Base-by-base conservation (phyloP, 2,888 invertebrate genomes). In the Tromatobia lineatoria region DNA sequence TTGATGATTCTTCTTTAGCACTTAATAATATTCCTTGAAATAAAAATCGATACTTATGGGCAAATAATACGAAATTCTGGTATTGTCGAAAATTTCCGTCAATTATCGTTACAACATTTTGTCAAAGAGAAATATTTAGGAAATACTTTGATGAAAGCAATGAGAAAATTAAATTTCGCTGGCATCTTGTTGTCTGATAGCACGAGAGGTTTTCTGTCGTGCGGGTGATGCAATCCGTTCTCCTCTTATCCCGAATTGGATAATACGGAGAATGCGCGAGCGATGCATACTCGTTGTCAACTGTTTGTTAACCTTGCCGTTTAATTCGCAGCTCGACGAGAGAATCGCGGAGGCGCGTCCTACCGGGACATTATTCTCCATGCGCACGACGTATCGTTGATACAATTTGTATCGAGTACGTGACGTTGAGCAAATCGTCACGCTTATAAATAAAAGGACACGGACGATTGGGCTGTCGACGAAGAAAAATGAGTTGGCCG, bases 291-390 rank as follows among this genome's bases (percentile, higher is more conserved):
- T 73, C 79, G 80, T 80, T 82, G 86, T 85, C 85, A 85, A 85
- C 84, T 87, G 82, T 85, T 81, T 83, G 82, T 87, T 85, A 85
- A 87, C 87, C 87, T 85, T 80, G 79, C 50, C 71, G 83, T 64
- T 78, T 71, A 66, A 83, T 85, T 84, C 75, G 52, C 42, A 50
- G 54, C 50, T 38, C 59, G 47, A 54, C 64, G 70, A n/a, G 69
- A 38, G 79, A 59, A 38, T 59, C 79, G 86, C 75, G 83, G 85
- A 88, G 88, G 88, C 47, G 47, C 52, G 25, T 67, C 15, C 52
- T 50, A 47, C 79, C 25, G 45, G 45, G 78, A 79, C 34, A 20
- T 67, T 52, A 57, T 57, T 57, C 57, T 57, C 57, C 57, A 57
- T 25, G 57, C 57, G 57, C 20, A 13, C 54, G 23, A 13, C 54